Conservation (phyloP, 2,888 invertebrate species). For the Blastobasis adustella region DNA sequence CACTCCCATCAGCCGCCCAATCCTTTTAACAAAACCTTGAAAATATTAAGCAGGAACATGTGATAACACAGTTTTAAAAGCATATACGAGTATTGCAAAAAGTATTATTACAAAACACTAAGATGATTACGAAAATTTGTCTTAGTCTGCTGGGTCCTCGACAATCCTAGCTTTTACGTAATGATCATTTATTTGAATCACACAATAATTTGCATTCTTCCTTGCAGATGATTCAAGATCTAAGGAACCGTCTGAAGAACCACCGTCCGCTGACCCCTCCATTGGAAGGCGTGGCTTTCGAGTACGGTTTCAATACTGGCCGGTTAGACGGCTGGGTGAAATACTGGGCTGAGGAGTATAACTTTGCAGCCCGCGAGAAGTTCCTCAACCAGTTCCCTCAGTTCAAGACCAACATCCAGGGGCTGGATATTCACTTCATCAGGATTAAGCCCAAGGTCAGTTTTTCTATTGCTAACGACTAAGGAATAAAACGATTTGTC, state of each 20-base stretch:
- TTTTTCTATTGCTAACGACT: neutral
- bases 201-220: no score
- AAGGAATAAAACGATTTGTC: neutral
- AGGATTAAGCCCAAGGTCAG: conserved; percentile 76
- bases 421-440: conserved; percentile 83
- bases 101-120: no score
- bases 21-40: no score
- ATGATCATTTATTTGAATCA: no score
- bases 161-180: no score
- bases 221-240: conserved; percentile 45
- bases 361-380: conserved; percentile 76
- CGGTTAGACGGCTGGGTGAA: conserved; percentile 77
- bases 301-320: conserved; percentile 87
- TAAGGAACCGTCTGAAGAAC: conserved; percentile 39
- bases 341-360: conserved; percentile 86
- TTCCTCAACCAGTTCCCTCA: conserved; percentile 84
- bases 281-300: conserved; percentile 81
- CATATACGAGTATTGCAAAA: no score
- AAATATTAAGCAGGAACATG: no score
- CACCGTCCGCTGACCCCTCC: conserved; percentile 60
- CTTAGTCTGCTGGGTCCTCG: no score
- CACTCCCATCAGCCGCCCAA: no score
- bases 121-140: no score
- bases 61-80: no score
- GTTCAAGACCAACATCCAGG: conserved; percentile 84